Conservation (phyloP, 2,888 invertebrate species). For the Archips crataeganus region DNA sequence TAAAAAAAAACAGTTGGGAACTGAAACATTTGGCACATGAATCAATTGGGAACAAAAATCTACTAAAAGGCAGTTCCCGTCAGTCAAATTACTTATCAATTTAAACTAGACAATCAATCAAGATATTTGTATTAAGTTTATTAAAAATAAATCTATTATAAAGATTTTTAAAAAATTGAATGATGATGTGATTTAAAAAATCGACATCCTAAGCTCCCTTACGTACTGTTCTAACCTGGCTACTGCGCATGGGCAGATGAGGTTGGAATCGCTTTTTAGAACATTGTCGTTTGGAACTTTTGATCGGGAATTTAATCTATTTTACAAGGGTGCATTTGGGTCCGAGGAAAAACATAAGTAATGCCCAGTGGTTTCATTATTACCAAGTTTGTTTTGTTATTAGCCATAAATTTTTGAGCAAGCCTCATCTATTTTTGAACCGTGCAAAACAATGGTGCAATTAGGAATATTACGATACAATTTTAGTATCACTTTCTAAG, state of each 20-base stretch:
- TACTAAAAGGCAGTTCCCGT: too few relatives aligned
- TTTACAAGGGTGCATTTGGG: constrained; percentile 38
- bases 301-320: constrained; percentile 36
- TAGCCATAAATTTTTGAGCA: not conserved
- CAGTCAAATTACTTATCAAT: too few relatives aligned
- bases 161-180: too few relatives aligned
- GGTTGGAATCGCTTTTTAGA: constrained; percentile 32
- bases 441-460: too few relatives aligned
- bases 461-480: too few relatives aligned
- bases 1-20: too few relatives aligned
- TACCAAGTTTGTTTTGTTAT: constrained; percentile 26
- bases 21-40: too few relatives aligned
- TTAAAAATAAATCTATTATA: too few relatives aligned
- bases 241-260: constrained; percentile 5
- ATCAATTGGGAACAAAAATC: too few relatives aligned
- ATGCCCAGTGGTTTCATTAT: constrained; percentile 28
- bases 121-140: too few relatives aligned
- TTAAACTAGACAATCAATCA: too few relatives aligned
- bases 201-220: not conserved
- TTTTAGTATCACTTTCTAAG: too few relatives aligned
- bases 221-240: constrained; percentile 3
- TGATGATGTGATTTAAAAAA: not conserved
- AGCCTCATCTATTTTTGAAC: not conserved
- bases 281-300: constrained; percentile 36
- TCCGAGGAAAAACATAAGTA: constrained; percentile 33